phyloP scores from a whole-genome alignment of 2,113 vertebrate species.

The Coptodon rendalli region DNA sequence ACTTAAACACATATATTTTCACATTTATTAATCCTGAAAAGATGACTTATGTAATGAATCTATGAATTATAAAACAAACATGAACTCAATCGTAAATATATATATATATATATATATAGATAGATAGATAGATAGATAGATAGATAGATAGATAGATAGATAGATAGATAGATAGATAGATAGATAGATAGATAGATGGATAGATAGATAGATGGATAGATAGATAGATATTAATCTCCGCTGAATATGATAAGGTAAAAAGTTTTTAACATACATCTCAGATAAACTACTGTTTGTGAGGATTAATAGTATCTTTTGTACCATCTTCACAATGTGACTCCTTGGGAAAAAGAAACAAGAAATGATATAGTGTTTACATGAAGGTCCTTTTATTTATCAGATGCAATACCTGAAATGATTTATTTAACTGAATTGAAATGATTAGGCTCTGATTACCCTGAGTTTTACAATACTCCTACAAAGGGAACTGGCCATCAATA shows the following conservation, averaged over 20 bases:
- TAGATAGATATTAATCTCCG: neutral
- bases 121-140: no score
- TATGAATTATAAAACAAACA: no score
- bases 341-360: neutral
- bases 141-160: no score
- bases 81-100: no score
- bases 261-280: neutral
- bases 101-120: no score
- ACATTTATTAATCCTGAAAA: no score
- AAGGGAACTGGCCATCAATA: neutral
- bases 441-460: neutral
- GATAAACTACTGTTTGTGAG: neutral
- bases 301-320: neutral
- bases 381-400: neutral
- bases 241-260: neutral
- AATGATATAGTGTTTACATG: neutral
- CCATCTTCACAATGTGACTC: neutral
- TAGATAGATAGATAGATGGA: neutral
- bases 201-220: neutral
- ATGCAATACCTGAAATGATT: neutral
- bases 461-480: neutral
- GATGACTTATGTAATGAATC: no score
- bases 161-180: neutral
- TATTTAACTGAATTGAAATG: neutral
- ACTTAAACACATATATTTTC: no score